phyloP scores from a whole-genome alignment of 2,888 invertebrate species.

The Lithophane leautieri region DNA sequence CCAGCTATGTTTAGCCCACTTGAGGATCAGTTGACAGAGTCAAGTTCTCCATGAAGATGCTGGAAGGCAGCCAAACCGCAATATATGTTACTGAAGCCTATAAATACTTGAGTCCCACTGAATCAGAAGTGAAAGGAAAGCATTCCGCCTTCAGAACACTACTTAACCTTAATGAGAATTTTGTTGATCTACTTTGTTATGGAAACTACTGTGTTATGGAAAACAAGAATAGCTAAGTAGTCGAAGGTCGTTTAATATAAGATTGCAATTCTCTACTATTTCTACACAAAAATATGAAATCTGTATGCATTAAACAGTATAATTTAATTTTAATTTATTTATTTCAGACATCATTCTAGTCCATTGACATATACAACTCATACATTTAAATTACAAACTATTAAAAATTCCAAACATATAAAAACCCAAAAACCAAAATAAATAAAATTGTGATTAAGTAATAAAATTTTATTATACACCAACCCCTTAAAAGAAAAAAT shows the following conservation, averaged over 20 bases:
- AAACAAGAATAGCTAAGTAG: neutral
- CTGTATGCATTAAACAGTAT: too few relatives aligned
- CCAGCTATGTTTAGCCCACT: conserved; percentile 14
- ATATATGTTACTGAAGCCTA: conserved; percentile 29
- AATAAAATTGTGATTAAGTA: too few relatives aligned
- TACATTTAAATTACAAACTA: too few relatives aligned
- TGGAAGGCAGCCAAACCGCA: conserved; percentile 44
- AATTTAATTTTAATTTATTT: too few relatives aligned
- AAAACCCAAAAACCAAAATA: too few relatives aligned
- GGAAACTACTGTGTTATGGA: too few relatives aligned
- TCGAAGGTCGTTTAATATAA: neutral
- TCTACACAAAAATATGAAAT: too few relatives aligned
- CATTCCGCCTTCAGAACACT: neutral
- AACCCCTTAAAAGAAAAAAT: too few relatives aligned
- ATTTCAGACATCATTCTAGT: too few relatives aligned
- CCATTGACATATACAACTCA: too few relatives aligned
- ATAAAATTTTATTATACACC: too few relatives aligned
- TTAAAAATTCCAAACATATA: too few relatives aligned
- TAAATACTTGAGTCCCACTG: conserved; percentile 26
- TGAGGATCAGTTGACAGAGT: conserved; percentile 21
- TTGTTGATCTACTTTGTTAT: conserved; percentile 18
- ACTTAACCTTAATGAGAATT: conserved; percentile 31
- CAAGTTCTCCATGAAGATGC: conserved; percentile 11
- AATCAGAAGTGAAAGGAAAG: conserved; percentile 22
- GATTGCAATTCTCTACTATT: neutral